Percentiles rank a stretch among this genome's conserved stretches.
phyloP scores from a whole-genome alignment of 2,888 invertebrate genomes.

The Drosophila pseudotalamancana region DNA sequence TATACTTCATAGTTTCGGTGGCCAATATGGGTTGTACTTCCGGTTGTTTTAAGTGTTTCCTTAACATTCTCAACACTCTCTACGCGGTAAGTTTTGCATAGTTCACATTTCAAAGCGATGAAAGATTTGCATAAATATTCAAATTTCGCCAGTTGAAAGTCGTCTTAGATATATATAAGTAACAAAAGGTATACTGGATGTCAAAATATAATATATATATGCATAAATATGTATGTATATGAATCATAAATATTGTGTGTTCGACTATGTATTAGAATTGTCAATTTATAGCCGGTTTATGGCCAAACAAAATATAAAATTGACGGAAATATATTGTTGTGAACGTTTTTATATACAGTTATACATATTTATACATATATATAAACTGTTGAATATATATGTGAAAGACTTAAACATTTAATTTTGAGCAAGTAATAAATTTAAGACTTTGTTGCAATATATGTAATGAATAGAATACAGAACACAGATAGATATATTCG shows the following conservation, averaged over 20 bases:
- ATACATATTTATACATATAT: not conserved
- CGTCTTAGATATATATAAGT: not conserved
- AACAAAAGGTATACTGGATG: not conserved
- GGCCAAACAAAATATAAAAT: conserved; percentile 1
- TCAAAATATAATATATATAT: conserved; percentile 1
- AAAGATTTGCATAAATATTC: not conserved
- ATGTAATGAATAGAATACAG: too few relatives aligned
- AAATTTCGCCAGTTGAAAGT: not conserved
- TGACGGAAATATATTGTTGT: not conserved
- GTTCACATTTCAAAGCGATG: not conserved
- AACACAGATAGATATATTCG: too few relatives aligned
- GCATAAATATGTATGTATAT: not conserved
- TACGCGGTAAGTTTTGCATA: conserved; percentile 64
- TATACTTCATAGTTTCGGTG: not conserved
- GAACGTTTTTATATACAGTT: not conserved
- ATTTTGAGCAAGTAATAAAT: too few relatives aligned
- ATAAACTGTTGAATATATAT: too few relatives aligned
- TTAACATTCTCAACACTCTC: conserved; percentile 69
- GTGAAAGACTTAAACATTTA: too few relatives aligned
- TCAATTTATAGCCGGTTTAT: conserved; percentile 36
- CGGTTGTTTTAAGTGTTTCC: conserved; percentile 69
- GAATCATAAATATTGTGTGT: not conserved
- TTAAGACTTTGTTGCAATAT: too few relatives aligned
- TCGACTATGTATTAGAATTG: conserved; percentile 4
- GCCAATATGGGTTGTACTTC: conserved; percentile 76